Evolutionary conservation across 2,113 vertebrate genomes (phyloP).

Genomic region (Campylomormyrus numenius): DNA sequence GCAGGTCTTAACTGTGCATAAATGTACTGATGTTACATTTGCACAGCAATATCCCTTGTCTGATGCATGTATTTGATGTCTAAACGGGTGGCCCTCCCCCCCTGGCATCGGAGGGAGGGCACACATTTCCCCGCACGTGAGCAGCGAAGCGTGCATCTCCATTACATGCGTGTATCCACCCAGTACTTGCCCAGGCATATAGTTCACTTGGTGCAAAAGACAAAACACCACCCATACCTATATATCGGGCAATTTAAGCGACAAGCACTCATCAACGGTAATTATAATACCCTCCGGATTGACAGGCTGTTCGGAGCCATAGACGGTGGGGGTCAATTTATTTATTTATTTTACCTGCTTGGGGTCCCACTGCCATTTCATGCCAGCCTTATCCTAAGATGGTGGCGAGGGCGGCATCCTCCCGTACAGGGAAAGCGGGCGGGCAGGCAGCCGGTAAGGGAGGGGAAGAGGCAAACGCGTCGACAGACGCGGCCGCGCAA

Average conservation of each 20-base stretch:
- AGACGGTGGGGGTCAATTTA: background rate
- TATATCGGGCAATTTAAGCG: constrained; percentile 38
- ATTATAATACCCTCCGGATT: constrained; percentile 44
- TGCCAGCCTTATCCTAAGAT: constrained; percentile 66
- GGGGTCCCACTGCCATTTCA: constrained; percentile 61
- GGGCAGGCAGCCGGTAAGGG: constrained; percentile 53
- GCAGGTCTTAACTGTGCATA: background rate
- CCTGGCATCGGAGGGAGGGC: constrained; percentile 49
- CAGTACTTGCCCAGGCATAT: background rate
- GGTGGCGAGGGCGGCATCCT: constrained; percentile 59
- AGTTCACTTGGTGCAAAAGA: background rate
- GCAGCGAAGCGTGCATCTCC: background rate
- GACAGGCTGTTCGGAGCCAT: background rate
- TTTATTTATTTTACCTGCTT: constrained; percentile 55
- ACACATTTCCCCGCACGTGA: constrained; percentile 17
- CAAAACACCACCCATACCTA: background rate
- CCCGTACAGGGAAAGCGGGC: constrained; percentile 56
- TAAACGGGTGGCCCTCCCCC: constrained; percentile 57
- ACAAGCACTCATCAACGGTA: constrained; percentile 53
- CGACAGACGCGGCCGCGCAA: constrained; percentile 47
- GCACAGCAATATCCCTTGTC: background rate
- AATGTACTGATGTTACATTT: background rate
- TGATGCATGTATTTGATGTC: constrained; percentile 11
- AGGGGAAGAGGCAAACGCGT: constrained; percentile 38
- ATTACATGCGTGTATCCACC: background rate